phyloP scores from a whole-genome alignment of 2,888 invertebrate species.

The Onthophagus sagittarius region DNA sequence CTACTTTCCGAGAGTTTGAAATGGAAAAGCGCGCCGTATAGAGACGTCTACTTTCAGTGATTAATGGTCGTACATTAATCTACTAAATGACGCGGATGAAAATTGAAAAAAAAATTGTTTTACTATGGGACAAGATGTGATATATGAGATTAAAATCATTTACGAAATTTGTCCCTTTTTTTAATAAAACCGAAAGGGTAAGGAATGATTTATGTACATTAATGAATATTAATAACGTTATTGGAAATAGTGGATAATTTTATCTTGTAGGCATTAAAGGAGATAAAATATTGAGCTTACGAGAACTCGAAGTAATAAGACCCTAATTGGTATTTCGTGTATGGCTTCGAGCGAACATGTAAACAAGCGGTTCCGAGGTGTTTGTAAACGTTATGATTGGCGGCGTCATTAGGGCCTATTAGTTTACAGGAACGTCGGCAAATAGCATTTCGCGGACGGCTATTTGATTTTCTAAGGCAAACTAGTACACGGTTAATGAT shows the following conservation, averaged over 20 bases:
- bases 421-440: background rate
- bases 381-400: background rate
- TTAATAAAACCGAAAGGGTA: background rate
- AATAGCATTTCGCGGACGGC: background rate
- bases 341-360: background rate
- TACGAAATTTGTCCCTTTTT: background rate
- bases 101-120: background rate
- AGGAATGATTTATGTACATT: background rate
- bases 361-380: background rate
- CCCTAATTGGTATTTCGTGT: background rate
- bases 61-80: background rate
- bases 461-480: background rate
- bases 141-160: background rate
- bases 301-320: background rate
- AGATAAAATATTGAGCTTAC: background rate
- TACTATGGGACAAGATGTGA: background rate
- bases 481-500: background rate
- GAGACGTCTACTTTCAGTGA: background rate
- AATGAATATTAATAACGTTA: background rate
- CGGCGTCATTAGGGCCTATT: background rate
- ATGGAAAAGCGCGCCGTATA: background rate
- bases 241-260: background rate
- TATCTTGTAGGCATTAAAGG: background rate
- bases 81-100: background rate
- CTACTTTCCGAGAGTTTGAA: background rate